phyloP scores from a whole-genome alignment of 2,888 invertebrate species.

The Ellobium chinense region DNA sequence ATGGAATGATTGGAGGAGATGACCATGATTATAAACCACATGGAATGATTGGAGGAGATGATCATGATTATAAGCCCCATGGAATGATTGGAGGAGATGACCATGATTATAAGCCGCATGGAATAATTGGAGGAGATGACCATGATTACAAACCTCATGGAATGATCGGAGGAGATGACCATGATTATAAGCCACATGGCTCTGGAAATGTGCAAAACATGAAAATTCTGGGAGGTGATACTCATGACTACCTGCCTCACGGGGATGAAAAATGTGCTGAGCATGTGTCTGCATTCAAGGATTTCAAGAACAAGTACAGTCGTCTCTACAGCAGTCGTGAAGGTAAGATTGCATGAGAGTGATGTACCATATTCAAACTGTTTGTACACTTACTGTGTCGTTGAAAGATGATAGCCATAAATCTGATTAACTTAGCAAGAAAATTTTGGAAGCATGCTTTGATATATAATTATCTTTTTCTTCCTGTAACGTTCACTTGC shows the following conservation, averaged over 20 bases:
- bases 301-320: conserved; percentile 41
- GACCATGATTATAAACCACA: conserved; percentile 53
- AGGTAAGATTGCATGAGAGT: conserved; percentile 32
- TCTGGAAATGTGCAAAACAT: conserved; percentile 20
- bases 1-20: conserved; percentile 53
- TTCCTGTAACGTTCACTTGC: too few relatives aligned
- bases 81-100: conserved; percentile 51
- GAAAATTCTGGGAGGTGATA: conserved; percentile 51
- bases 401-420: too few relatives aligned
- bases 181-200: conserved; percentile 53
- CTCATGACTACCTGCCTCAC: conserved; percentile 53
- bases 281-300: conserved; percentile 29
- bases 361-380: too few relatives aligned
- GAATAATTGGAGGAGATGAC: too few relatives aligned
- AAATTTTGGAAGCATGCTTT: too few relatives aligned
- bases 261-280: conserved; percentile 34
- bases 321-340: conserved; percentile 50
- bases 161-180: conserved; percentile 51
- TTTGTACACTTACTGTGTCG: too few relatives aligned
- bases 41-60: conserved; percentile 51
- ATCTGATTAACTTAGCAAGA: too few relatives aligned
- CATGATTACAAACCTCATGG: conserved; percentile 49
- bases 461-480: too few relatives aligned
- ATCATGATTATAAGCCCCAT: conserved; percentile 51
- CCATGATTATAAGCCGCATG: conserved; percentile 53